Evolutionary conservation across 2,113 vertebrate genomes (phyloP), one percentile per base, ranked within the genome.

Genomic region (Eolophus roseicapilla): DNA sequence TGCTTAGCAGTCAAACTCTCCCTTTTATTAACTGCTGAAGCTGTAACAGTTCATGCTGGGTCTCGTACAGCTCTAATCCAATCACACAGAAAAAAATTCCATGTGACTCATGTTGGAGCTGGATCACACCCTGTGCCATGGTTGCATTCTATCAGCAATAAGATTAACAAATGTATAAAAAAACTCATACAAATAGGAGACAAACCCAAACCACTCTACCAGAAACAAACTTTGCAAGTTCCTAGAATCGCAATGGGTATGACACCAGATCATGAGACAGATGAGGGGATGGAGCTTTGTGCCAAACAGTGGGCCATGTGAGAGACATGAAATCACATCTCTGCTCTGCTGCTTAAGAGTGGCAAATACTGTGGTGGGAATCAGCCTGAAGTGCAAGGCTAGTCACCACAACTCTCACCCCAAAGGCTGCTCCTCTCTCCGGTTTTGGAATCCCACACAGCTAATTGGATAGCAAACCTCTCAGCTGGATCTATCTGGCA

Each of bases 111-210:
- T 74, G 31, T n/a, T 60, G 83, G 44, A 82, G 35, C 16, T 52
- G 69, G 80, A 96, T 96, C 69, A 57, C 73, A 39, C 69, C 52
- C 77, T 91, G 25, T 71, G 77, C 70, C 43, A 69, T 46, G 39
- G 55, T 60, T 70, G 29, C 82, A 57, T 93, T 81, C 73, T 92
- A 86, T 82, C 86, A 92, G 77, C 86, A 77, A 3, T 70, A 65
- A 78, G 76, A 94, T 93, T 93, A 93, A 93, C 68, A 81, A 86
- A 89, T 10, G 21, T 81, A 86, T 55, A 88, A 94, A 92, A 77
- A 77, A 84, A 76, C 60, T 84, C 77, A 50, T 79, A 88, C 59
- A 79, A 79, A 85, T 20, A 85, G 44, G 49, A 96, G 86, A 76
- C 55, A 90, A 92, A 95, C 65, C 57, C 62, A 95, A 89, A 77